These are phyloP conservation scores for Lytechinus pictus DNA, from an alignment of 35 echinoderm and acorn worm species.

Conservation along the genomic window DNA sequence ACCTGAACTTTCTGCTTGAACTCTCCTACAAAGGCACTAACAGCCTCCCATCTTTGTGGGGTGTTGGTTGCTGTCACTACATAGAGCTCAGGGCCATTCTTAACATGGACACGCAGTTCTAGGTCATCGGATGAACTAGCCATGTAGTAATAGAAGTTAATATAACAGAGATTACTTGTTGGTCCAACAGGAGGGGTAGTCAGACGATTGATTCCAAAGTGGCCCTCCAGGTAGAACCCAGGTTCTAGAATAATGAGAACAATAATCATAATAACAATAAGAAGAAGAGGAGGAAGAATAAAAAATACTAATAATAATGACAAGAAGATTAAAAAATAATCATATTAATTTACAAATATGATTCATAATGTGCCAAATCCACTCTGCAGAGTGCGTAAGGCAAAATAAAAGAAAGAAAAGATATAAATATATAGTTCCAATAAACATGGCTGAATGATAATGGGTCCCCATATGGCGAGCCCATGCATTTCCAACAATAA, in stretches of 20 bases:
- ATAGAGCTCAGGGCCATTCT: not conserved
- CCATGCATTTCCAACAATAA: too few relatives aligned
- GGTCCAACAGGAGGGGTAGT: constrained; percentile 33
- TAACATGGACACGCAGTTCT: not conserved
- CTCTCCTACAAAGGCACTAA: not conserved
- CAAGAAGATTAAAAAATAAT: too few relatives aligned
- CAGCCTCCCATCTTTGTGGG: not conserved
- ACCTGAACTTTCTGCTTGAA: not conserved
- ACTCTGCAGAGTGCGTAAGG: too few relatives aligned
- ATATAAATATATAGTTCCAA: too few relatives aligned
- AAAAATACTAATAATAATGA: too few relatives aligned
- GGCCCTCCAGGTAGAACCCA: not conserved
- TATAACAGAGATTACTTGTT: not conserved
- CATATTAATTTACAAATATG: too few relatives aligned
- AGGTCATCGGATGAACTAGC: not conserved
- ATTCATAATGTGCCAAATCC: too few relatives aligned
- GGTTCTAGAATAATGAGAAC: not conserved
- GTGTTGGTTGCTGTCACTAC: not conserved
- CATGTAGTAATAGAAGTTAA: constrained; percentile 26
- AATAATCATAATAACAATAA: not conserved
- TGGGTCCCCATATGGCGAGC: too few relatives aligned
- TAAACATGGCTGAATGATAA: too few relatives aligned
- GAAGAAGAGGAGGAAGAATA: not conserved
- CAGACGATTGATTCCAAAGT: not conserved
- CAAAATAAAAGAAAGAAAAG: too few relatives aligned